Percentiles rank a stretch among this genome's conserved stretches.
These are phyloP conservation scores for Melanerpes formicivorus DNA, from an alignment of 2,113 vertebrate genomes.

Conservation along the genomic window DNA sequence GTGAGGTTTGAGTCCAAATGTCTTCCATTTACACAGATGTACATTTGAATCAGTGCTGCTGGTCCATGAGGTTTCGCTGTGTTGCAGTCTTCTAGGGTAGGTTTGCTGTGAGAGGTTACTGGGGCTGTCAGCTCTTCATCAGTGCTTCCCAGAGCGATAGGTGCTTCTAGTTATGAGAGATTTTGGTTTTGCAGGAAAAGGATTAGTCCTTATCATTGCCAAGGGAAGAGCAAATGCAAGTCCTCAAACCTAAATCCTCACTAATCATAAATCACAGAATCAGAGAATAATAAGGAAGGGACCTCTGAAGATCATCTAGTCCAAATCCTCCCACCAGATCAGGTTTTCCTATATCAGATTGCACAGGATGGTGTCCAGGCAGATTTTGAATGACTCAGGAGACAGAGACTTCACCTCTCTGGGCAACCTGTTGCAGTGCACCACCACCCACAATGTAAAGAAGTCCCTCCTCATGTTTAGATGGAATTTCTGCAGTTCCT, in stretches of 20 bases:
- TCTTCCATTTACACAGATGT: not conserved
- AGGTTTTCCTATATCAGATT: too few species aligned
- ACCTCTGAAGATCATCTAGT: too few species aligned
- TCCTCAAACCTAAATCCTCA: not conserved
- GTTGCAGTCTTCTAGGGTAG: not conserved
- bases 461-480: too few species aligned
- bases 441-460: too few species aligned
- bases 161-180: not conserved
- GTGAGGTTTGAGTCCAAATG: not conserved
- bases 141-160: fast-evolving
- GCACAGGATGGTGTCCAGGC: too few species aligned
- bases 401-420: too few species aligned
- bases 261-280: not conserved
- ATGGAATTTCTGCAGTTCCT: too few species aligned
- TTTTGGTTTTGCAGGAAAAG: not conserved
- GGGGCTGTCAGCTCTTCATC: not conserved
- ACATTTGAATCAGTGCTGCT: not conserved
- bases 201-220: not conserved
- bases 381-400: too few species aligned
- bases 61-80: not conserved
- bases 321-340: too few species aligned
- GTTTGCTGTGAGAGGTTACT: not conserved
- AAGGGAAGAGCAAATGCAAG: not conserved
- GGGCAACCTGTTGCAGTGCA: too few species aligned
- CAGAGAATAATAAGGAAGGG: too few species aligned